Conservation (phyloP, 2,113 vertebrate genomes). For the Diadophis punctatus region DNA sequence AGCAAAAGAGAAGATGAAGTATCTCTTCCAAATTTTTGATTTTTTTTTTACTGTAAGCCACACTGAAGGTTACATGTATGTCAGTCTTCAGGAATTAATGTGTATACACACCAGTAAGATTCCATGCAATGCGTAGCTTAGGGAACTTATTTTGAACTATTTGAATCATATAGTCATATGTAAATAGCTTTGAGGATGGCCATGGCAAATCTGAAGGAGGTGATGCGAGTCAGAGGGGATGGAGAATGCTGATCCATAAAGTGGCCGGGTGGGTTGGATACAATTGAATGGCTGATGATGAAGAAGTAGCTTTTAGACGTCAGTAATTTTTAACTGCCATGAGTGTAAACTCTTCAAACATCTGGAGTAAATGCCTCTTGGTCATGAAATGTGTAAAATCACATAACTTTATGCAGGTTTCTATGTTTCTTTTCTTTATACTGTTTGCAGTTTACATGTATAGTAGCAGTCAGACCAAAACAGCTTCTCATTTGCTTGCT, state of each 20-base stretch:
- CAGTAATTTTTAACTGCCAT: not conserved
- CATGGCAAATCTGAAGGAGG: not conserved
- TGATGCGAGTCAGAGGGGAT: not conserved
- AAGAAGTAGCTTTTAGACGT: not conserved
- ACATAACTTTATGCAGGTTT: not conserved
- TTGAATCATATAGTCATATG: not conserved
- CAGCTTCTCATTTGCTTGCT: not conserved
- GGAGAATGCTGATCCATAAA: not conserved
- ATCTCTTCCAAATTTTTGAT: not conserved
- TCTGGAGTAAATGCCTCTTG: not conserved
- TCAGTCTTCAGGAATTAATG: not conserved
- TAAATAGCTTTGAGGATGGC: not conserved
- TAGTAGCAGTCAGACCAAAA: not conserved
- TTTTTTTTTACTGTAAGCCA: not conserved
- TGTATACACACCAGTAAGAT: not conserved
- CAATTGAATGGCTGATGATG: not conserved
- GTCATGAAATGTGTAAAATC: not conserved
- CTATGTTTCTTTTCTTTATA: not conserved
- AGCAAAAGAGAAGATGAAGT: not conserved
- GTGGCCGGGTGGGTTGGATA: not conserved
- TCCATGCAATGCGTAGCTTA: not conserved
- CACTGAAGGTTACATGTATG: not conserved
- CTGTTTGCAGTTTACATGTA: not conserved
- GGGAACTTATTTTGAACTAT: not conserved
- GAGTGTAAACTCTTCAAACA: not conserved